These are phyloP conservation scores for Trichonephila clavipes DNA, from an alignment of 1,140 invertebrate genomes.

Conservation along the genomic window DNA sequence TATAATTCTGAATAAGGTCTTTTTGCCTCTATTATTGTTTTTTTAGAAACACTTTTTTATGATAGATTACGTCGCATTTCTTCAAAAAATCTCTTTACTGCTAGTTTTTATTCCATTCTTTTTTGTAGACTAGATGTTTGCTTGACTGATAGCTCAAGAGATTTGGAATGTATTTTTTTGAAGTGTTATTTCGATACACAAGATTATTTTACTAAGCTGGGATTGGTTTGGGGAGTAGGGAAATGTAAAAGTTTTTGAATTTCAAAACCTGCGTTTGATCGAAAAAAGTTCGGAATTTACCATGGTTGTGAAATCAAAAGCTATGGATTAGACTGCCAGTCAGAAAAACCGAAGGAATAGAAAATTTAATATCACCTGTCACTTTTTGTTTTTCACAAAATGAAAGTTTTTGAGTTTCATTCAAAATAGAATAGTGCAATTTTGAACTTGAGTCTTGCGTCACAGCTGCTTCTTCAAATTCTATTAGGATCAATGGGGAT, in stretches of 20 bases:
- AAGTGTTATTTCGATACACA: not conserved
- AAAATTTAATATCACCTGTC: conserved; percentile 34
- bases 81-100: too few relatives aligned
- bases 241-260: not conserved
- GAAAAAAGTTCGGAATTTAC: not conserved
- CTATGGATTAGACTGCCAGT: not conserved
- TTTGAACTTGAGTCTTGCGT: not conserved
- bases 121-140: not conserved
- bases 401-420: not conserved
- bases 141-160: not conserved
- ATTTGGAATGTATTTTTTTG: not conserved
- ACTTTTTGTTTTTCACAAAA: not conserved
- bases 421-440: conserved; percentile 25
- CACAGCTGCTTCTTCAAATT: conserved; percentile 2
- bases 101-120: not conserved
- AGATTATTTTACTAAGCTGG: not conserved
- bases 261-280: not conserved
- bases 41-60: not conserved
- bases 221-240: not conserved
- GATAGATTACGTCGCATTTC: too few relatives aligned
- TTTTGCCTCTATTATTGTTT: too few relatives aligned
- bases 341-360: not conserved
- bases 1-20: too few relatives aligned
- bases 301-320: not conserved
- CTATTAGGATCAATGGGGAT: not conserved